Evolutionary conservation across 2,888 invertebrate genomes (phyloP).

Genomic region (Rhopalosiphum nymphaeae): DNA sequence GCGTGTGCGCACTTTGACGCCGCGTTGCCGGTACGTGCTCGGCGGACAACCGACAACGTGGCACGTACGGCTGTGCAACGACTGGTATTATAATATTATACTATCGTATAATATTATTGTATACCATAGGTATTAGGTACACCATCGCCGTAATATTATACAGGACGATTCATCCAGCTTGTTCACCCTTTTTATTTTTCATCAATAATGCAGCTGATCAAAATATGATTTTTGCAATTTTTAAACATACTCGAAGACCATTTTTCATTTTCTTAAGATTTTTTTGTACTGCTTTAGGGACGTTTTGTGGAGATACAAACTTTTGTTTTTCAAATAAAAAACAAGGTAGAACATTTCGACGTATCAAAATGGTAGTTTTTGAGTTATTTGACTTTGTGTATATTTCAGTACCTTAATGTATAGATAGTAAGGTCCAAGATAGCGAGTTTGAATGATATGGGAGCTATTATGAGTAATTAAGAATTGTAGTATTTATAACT

Average conservation of each 20-base stretch:
- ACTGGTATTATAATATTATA: not conserved
- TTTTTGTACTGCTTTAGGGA: not conserved
- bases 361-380: not conserved
- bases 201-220: not conserved
- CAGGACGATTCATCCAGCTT: not conserved
- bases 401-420: not conserved
- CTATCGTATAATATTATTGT: not conserved
- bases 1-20: conserved; percentile 60
- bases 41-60: conserved; percentile 50
- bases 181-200: not conserved
- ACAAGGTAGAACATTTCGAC: not conserved
- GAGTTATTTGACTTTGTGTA: not conserved
- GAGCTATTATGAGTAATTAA: not conserved
- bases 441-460: not conserved
- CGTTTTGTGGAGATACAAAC: not conserved
- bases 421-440: not conserved
- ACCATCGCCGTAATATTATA: not conserved
- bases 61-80: conserved; percentile 18
- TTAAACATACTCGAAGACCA: not conserved
- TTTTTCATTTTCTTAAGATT: not conserved
- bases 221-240: not conserved
- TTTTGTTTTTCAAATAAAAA: not conserved
- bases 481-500: not conserved
- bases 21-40: conserved; percentile 56
- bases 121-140: not conserved